These are phyloP conservation scores for Camelus dromedarius DNA, from an alignment of 2,113 vertebrate species.

Conservation along the genomic window DNA sequence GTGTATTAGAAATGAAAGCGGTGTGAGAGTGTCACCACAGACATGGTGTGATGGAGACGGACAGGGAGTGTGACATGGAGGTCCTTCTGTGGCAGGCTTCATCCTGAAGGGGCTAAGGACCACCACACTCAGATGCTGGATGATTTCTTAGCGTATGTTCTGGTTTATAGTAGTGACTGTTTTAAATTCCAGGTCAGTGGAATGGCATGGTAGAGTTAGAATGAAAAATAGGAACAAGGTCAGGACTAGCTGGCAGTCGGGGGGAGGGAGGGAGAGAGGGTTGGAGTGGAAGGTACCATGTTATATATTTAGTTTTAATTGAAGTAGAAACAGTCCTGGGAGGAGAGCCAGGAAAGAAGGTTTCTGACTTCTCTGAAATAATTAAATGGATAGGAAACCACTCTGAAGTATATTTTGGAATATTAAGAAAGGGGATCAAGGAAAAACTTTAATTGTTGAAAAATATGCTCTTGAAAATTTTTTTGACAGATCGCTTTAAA, in stretches of 20 bases:
- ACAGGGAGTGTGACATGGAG: background rate
- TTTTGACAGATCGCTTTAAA: constrained; percentile 88
- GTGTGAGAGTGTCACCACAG: background rate
- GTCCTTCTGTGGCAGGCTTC: background rate
- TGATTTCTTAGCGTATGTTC: background rate
- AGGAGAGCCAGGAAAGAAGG: background rate
- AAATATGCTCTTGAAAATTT: constrained; percentile 64
- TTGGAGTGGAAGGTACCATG: background rate
- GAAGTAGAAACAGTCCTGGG: constrained; percentile 9
- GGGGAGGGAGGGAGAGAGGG: background rate
- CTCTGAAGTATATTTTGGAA: background rate
- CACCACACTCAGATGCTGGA: too few relatives aligned
- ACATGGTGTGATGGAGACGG: background rate
- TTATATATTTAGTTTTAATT: constrained; percentile 58
- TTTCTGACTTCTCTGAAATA: background rate
- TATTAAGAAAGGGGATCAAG: constrained; percentile 20
- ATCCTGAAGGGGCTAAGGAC: background rate
- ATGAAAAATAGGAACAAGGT: constrained; percentile 37
- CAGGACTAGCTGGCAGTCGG: background rate
- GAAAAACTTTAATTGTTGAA: constrained; percentile 54
- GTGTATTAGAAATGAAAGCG: background rate
- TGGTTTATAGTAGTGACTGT: background rate
- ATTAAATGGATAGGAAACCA: constrained; percentile 26
- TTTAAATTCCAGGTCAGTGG: constrained; percentile 45
- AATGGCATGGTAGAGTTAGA: constrained; percentile 28